phyloP scores from a whole-genome alignment of 2,888 invertebrate species.

The Caenorhabditis sulstoni region DNA sequence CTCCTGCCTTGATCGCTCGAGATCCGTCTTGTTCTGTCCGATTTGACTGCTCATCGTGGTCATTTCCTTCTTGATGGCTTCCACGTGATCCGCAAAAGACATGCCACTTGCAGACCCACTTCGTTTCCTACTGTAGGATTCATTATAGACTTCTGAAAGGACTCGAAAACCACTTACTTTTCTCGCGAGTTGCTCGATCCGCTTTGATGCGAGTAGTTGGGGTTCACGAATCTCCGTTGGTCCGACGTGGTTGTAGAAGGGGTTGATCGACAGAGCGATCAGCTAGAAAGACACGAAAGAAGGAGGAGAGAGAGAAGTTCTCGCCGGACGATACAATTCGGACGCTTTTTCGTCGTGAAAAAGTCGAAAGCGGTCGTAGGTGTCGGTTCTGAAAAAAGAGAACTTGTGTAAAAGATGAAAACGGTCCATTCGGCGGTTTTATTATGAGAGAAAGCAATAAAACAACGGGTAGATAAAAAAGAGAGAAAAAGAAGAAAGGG shows the following conservation, averaged over 20 bases:
- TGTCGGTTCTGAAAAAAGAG: slow-evolving; percentile 2
- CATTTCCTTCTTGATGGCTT: slow-evolving; percentile 55
- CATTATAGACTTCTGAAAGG: background rate
- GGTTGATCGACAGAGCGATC: slow-evolving; percentile 52
- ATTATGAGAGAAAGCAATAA: slow-evolving; percentile 25
- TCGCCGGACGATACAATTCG: slow-evolving; percentile 36
- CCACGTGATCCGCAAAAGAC: slow-evolving; percentile 51
- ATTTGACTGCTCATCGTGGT: slow-evolving; percentile 26
- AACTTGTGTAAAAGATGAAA: slow-evolving; percentile 5
- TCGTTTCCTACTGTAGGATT: slow-evolving; percentile 50
- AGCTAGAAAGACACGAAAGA: slow-evolving; percentile 3
- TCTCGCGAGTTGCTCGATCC: slow-evolving; percentile 41
- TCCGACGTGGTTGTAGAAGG: slow-evolving; percentile 57
- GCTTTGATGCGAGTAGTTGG: slow-evolving; percentile 49
- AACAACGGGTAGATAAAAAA: slow-evolving; percentile 13
- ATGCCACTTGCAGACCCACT: slow-evolving; percentile 52
- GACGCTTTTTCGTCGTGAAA: slow-evolving; percentile 5
- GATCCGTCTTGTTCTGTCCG: slow-evolving; percentile 29
- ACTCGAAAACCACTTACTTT: slow-evolving; percentile 39
- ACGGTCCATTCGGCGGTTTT: slow-evolving; percentile 1
- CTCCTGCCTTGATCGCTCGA: slow-evolving; percentile 39
- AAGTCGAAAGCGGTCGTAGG: background rate
- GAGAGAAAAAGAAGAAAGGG: background rate
- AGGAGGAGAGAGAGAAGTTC: no score
- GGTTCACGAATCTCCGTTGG: slow-evolving; percentile 56